Conservation (phyloP, 2,888 invertebrate genomes). For the Chloromyia formosa region DNA sequence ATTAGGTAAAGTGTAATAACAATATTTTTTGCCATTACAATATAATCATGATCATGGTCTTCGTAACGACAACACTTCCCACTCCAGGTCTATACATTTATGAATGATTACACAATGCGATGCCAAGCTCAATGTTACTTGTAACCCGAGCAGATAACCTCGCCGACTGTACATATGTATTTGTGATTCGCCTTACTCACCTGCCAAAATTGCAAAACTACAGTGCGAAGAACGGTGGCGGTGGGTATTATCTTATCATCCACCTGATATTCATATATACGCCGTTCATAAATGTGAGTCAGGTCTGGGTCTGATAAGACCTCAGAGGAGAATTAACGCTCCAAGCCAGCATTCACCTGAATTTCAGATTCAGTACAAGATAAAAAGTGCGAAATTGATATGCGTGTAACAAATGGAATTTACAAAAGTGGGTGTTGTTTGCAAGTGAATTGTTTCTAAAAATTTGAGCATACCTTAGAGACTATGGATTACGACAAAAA, state of each 20-base stretch:
- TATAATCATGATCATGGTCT: too few species aligned
- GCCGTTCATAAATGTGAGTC: neutral
- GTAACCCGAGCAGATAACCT: too few species aligned
- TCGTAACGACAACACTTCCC: too few species aligned
- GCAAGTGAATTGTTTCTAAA: neutral
- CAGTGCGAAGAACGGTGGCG: neutral
- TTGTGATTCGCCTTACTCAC: slow-evolving; percentile 18
- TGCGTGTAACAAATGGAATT: neutral
- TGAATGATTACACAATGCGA: slow-evolving; percentile 22
- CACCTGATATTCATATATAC: neutral
- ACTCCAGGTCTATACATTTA: neutral
- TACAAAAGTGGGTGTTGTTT: neutral
- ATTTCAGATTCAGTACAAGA: neutral
- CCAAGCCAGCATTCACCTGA: neutral
- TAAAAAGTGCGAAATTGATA: neutral
- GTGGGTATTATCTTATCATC: slow-evolving; percentile 27
- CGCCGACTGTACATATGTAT: neutral
- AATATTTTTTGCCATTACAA: too few species aligned
- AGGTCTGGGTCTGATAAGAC: slow-evolving; percentile 16
- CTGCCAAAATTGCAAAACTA: slow-evolving; percentile 22
- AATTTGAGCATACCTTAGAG: too few species aligned
- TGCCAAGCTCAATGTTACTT: too few species aligned
- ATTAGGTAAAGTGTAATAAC: too few species aligned
- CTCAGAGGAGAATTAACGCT: neutral
- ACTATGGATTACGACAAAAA: slow-evolving; percentile 23